Evolutionary conservation across 2,797 vertebrate species (phyloP).

Genomic region (Psittacula echo): DNA sequence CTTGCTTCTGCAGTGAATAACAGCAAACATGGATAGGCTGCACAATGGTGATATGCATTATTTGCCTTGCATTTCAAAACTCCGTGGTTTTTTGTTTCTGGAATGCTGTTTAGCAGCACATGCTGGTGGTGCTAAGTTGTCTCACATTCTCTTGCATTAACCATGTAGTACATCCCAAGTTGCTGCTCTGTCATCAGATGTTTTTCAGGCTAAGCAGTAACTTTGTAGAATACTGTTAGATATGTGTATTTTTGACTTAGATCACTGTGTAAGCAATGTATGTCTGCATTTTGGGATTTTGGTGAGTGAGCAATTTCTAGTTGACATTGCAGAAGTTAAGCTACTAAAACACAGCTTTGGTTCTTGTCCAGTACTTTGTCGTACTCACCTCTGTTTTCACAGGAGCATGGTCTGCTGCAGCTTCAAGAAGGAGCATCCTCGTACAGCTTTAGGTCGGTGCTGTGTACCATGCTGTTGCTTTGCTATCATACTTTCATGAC

Average conservation of each 20-base stretch:
- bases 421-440: constrained; percentile 91
- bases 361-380: neutral
- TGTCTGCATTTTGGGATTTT: neutral
- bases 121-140: neutral
- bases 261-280: neutral
- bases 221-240: neutral
- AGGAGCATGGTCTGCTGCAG: constrained; percentile 95
- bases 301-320: neutral
- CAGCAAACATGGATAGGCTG: neutral
- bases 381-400: constrained; percentile 23
- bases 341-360: neutral
- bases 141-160: neutral
- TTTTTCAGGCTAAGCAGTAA: neutral
- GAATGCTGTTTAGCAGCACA: neutral
- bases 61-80: neutral
- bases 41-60: neutral
- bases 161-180: neutral
- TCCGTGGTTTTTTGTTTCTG: neutral
- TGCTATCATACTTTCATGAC: constrained; percentile 99
- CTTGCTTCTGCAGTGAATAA: neutral
- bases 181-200: neutral
- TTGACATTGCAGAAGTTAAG: neutral
- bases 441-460: constrained; percentile 91
- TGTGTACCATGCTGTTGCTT: constrained; percentile 96
- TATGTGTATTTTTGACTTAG: neutral